Evolutionary conservation across 2,888 invertebrate genomes (phyloP).

Genomic region (Phyllotreta cruciferae): DNA sequence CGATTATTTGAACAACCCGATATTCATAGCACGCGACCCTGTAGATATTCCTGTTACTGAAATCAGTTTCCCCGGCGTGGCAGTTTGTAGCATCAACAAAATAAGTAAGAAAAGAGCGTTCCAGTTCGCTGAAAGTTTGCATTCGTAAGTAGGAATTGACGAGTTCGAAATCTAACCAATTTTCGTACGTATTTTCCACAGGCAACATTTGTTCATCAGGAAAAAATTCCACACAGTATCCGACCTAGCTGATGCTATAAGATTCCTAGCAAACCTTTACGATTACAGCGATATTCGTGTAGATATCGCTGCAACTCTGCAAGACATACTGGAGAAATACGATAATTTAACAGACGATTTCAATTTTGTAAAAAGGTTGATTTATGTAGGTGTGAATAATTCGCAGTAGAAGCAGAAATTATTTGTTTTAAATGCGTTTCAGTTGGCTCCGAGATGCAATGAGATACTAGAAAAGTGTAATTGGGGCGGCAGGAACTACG

Average conservation of each 20-base stretch:
- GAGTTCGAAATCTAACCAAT: not conserved
- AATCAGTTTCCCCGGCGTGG: conserved; percentile 70
- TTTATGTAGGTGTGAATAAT: conserved; percentile 22
- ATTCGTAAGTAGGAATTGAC: conserved; percentile 45
- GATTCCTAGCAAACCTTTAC: conserved; percentile 50
- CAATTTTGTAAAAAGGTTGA: conserved; percentile 24
- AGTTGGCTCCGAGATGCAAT: conserved; percentile 61
- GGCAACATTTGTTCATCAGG: conserved; percentile 20
- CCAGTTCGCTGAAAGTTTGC: conserved; percentile 58
- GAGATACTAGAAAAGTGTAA: conserved; percentile 62
- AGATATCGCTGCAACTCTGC: conserved; percentile 30
- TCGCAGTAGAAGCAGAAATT: not conserved
- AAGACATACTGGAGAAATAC: conserved; percentile 40
- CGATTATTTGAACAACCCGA: conserved; percentile 52
- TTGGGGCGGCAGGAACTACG: conserved; percentile 58
- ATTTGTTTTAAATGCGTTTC: conserved; percentile 6
- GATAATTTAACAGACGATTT: conserved; percentile 24
- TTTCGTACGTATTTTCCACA: not conserved
- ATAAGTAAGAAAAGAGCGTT: conserved; percentile 61
- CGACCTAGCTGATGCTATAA: conserved; percentile 38
- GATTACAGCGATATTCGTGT: conserved; percentile 41
- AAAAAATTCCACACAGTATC: conserved; percentile 23
- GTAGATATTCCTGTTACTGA: conserved; percentile 64
- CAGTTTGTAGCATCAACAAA: conserved; percentile 69
- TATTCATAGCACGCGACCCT: conserved; percentile 62